Evolutionary conservation across 2,113 vertebrate genomes (phyloP), one percentile per base, ranked within the genome.

Genomic region (Riparia riparia): DNA sequence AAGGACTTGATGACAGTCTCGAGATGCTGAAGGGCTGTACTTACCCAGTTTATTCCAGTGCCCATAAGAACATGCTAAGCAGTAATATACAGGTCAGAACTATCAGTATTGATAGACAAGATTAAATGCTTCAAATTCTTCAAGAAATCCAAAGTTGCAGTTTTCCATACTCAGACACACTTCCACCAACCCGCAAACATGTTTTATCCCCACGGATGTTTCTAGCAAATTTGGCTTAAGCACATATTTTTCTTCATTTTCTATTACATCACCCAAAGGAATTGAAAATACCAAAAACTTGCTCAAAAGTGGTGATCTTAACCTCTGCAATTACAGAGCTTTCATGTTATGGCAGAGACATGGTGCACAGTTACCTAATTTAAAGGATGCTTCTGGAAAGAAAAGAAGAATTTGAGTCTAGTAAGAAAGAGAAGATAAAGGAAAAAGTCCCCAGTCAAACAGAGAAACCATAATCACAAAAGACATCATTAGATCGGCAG

Each of bases 31-130:
- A 4, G 32, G 42, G 5, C 8, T 14, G 14, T 6, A 10, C n/a
- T 32, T n/a, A 32, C 8, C 32, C 10, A 1, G 3, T 10, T 83
- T 12, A 17, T 53, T 69, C 66, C 63, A 17, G 50, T 7, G 32
- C 58, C 28, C 34, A 1, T 45, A 22, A 70, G 31, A 50, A 47
- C 14, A 41, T 0, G 29, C 31, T 57, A 6, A 17, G 31, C 44
- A 25, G 39, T 58, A 22, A 49, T 17, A 4, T 2, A 42, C 8
- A 2, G 14, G 5, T 21, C 21, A 58, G 26, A 25, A 45, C 0
- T 37, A 37, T 37, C 37, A 37, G 0, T 24, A 17, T 1, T 8
- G 14, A 39, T 10, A 49, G 22, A 2, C 7, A 37, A 50, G 42
- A 51, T 56, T 45, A 50, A 61, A 51, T 22, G 61, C 32, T 32